Evolutionary conservation across 2,113 vertebrate species (phyloP).

Genomic region (Corythornis cristatus): DNA sequence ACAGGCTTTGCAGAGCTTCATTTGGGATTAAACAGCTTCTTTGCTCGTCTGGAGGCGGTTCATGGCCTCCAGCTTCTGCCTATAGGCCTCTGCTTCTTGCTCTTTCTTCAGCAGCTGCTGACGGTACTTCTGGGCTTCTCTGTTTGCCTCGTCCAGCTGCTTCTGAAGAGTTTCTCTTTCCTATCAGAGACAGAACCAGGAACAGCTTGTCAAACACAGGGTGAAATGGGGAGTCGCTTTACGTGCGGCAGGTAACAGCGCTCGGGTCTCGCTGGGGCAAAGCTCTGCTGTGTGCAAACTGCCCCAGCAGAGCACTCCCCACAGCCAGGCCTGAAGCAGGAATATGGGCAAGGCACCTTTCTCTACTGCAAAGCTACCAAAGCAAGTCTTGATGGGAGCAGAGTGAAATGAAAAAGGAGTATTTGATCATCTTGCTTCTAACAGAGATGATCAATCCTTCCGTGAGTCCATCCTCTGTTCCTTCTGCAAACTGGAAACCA

Average conservation of each 20-base stretch:
- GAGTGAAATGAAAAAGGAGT: not conserved
- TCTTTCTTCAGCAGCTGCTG: conserved; percentile 90
- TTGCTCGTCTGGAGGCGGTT: conserved; percentile 85
- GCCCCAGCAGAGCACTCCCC: not conserved
- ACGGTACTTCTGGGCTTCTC: conserved; percentile 88
- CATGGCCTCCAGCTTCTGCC: conserved; percentile 89
- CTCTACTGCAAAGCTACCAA: not conserved
- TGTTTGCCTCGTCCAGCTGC: conserved; percentile 89
- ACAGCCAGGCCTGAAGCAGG: not conserved
- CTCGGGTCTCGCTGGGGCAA: not conserved
- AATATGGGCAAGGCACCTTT: not conserved
- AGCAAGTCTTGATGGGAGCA: not conserved
- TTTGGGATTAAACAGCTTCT: conserved; percentile 79
- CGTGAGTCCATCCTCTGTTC: not conserved
- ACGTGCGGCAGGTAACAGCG: not conserved
- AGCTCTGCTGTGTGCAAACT: not conserved
- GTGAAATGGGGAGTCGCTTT: conserved; percentile 2
- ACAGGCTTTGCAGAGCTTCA: conserved; percentile 57
- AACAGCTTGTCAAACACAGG: conserved; percentile 47
- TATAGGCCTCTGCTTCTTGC: conserved; percentile 87
- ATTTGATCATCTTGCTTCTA: not conserved
- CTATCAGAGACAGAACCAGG: conserved; percentile 72
- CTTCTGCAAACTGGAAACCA: not conserved
- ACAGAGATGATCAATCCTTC: not conserved
- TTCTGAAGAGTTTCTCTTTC: conserved; percentile 90